A percentile compares a stretch with the other conserved stretches of the same genome.
Conservation (phyloP, 2,113 vertebrate species). For the Malaclemys terrapin region DNA sequence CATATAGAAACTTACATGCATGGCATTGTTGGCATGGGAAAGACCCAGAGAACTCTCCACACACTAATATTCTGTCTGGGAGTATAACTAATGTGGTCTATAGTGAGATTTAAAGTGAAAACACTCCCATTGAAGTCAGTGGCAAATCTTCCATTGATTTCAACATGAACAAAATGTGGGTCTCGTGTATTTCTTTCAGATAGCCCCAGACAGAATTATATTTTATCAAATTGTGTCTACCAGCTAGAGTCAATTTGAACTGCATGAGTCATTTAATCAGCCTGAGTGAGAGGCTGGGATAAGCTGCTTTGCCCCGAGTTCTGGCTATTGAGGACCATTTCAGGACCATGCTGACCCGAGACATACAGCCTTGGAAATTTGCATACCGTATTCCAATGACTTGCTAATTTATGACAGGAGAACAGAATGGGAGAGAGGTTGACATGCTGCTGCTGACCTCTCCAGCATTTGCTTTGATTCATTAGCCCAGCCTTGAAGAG, state of each 20-base stretch:
- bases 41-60: too few species aligned
- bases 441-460: background rate
- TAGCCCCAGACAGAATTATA: background rate
- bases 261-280: background rate
- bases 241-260: background rate
- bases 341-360: background rate
- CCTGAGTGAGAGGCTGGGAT: background rate
- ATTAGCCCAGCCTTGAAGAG: background rate
- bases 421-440: background rate
- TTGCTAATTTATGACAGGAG: background rate
- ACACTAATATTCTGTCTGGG: background rate
- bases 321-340: background rate
- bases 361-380: background rate
- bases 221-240: background rate
- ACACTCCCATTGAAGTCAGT: background rate
- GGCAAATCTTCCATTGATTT: background rate
- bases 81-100: background rate
- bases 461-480: background rate
- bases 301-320: background rate
- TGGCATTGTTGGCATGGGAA: too few species aligned
- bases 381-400: background rate
- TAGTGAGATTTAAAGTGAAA: background rate
- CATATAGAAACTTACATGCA: too few species aligned
- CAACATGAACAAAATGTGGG: background rate
- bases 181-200: background rate